A percentile compares a stretch with the other conserved stretches of the same genome.
Evolutionary conservation across 2,888 invertebrate genomes (phyloP).

Genomic region (Conops quadrifasciatus): DNA sequence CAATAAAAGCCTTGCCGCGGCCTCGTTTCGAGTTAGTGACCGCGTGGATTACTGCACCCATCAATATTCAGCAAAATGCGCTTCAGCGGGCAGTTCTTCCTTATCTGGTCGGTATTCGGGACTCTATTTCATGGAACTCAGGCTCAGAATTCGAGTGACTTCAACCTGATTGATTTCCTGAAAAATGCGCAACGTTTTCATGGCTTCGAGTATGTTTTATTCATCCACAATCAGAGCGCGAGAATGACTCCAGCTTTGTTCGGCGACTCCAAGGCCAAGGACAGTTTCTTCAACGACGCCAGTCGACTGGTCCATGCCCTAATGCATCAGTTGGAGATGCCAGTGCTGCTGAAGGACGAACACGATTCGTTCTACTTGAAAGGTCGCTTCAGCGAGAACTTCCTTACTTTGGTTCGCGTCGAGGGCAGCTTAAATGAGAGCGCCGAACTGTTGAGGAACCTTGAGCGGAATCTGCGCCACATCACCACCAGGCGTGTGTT

Average conservation of each 20-base stretch:
- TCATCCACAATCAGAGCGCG: slow-evolving; percentile 42
- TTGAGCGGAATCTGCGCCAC: slow-evolving; percentile 49
- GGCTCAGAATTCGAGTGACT: too few species aligned
- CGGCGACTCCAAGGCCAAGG: slow-evolving; percentile 24
- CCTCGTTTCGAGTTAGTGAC: too few species aligned
- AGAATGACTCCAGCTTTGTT: slow-evolving; percentile 36
- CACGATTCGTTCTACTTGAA: slow-evolving; percentile 46
- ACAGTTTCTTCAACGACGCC: slow-evolving; percentile 1
- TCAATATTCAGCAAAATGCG: too few species aligned
- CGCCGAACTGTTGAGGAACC: slow-evolving; percentile 43
- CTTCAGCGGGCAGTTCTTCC: too few species aligned
- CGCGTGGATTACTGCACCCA: too few species aligned
- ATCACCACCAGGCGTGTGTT: slow-evolving; percentile 52
- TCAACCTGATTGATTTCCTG: slow-evolving; percentile 41
- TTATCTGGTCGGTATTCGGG: too few species aligned
- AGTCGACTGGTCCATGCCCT: slow-evolving; percentile 38
- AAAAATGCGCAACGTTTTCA: slow-evolving; percentile 44
- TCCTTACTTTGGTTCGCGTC: slow-evolving; percentile 50
- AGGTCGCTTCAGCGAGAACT: slow-evolving; percentile 41
- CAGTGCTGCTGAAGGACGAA: slow-evolving; percentile 52
- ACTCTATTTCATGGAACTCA: too few species aligned
- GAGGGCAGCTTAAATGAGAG: slow-evolving; percentile 42
- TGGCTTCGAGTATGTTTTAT: slow-evolving; percentile 45
- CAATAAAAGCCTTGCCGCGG: too few species aligned
- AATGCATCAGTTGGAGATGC: slow-evolving; percentile 46